These are phyloP conservation scores for Thalpophila matura DNA, from an alignment of 2,888 invertebrate genomes.

Conservation along the genomic window DNA sequence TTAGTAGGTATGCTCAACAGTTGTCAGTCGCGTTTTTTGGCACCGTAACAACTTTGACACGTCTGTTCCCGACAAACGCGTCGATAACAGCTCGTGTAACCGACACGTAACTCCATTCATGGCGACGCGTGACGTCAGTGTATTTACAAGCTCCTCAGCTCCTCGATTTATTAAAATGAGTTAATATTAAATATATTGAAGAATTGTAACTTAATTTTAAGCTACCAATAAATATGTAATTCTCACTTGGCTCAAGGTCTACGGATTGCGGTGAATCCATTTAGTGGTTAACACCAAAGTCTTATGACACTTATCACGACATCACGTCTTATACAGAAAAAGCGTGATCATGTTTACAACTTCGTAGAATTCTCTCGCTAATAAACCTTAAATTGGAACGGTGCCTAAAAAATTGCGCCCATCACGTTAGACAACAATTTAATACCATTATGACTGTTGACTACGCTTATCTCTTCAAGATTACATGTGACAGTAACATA, in stretches of 20 bases:
- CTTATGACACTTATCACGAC: constrained; percentile 4
- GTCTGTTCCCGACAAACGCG: constrained; percentile 19
- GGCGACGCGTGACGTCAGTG: constrained; percentile 9
- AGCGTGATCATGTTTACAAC: background rate
- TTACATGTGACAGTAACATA: background rate
- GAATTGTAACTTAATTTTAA: too few species aligned
- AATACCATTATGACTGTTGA: constrained; percentile 21
- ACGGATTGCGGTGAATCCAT: too few species aligned
- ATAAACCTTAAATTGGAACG: constrained; percentile 26
- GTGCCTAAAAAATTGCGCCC: constrained; percentile 27
- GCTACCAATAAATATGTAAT: too few species aligned
- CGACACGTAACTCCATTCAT: constrained; percentile 41
- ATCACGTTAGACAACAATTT: constrained; percentile 21
- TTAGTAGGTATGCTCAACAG: constrained; percentile 36
- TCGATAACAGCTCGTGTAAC: constrained; percentile 34
- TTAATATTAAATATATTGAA: too few species aligned
- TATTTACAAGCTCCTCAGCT: background rate
- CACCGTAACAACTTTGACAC: constrained; percentile 41
- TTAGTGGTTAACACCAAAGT: background rate
- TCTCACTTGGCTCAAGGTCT: background rate
- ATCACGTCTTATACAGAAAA: constrained; percentile 3
- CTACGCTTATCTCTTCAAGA: constrained; percentile 13
- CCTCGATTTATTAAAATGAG: too few species aligned
- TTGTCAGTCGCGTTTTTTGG: constrained; percentile 42
- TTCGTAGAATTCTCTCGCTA: constrained; percentile 12